Evolutionary conservation across 2,888 invertebrate species (phyloP).

Genomic region (Stomorhina lunata): DNA sequence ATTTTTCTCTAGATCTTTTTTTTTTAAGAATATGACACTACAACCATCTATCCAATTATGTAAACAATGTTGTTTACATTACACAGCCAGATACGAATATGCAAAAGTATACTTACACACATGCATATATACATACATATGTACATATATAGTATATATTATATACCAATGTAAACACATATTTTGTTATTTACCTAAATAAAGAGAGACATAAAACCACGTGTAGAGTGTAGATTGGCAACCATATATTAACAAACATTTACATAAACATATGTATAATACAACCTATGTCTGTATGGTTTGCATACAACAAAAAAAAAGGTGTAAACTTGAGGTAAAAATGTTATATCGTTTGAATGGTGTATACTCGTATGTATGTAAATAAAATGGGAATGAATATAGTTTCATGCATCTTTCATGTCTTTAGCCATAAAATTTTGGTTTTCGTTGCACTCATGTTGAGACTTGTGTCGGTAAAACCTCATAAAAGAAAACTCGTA

Average conservation of each 20-base stretch:
- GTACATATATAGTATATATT: neutral
- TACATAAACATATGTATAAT: neutral
- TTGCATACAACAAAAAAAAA: conserved; percentile 15
- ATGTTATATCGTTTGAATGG: conserved; percentile 9
- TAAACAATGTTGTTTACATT: neutral
- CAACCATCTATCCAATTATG: neutral
- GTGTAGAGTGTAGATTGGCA: neutral
- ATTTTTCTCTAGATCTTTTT: neutral
- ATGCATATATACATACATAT: neutral
- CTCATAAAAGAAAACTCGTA: neutral
- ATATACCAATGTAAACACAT: neutral
- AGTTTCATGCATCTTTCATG: neutral
- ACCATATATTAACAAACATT: neutral
- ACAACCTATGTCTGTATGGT: too few species aligned
- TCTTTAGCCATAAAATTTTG: neutral
- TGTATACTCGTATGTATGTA: too few species aligned
- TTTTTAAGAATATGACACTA: conserved; percentile 11
- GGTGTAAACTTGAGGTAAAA: conserved; percentile 38
- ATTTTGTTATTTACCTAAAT: neutral
- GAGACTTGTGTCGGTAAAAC: neutral
- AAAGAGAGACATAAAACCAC: too few species aligned
- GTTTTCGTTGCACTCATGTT: neutral
- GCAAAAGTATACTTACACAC: neutral
- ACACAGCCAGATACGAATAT: neutral
- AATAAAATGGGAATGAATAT: neutral